Evolutionary conservation across 1,140 invertebrate species (phyloP), one percentile per base, ranked within the genome.

Genomic region (Branchinecta lynchi): DNA sequence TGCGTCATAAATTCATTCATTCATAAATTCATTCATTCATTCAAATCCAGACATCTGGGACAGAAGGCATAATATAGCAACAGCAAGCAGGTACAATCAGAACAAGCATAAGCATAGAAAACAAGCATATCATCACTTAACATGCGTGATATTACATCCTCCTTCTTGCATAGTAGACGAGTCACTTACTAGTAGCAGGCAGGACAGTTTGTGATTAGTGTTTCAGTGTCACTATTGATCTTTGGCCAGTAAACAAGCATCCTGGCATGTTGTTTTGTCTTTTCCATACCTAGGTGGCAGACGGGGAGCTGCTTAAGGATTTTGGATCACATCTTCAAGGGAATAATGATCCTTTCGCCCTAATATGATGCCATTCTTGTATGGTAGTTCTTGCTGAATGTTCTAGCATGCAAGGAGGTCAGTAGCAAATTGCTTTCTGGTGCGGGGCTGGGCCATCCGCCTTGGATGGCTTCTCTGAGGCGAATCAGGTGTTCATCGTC

Each of bases 391-490:
- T 9, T 51, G 46, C 46, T 51, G n/a, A n/a, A 51, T 9, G 46
- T 51, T 51, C 46, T n/a, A 51, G 46, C n/a, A 51, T 51, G n/a
- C 46, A 51, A 51, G 46, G n/a, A 51, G 46, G n/a, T 51, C n/a
- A 9, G 46, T 51, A 51, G 46, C 46, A 51, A 9, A 51, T 51
- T 51, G 46, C n/a, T 51, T 51, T 51, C 46, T 51, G n/a, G 46
- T 51, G n/a, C 46, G n/a, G n/a, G n/a, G n/a, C n/a, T 51, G 46
- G 46, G 46, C 46, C 46, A 51, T 51, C 46, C 46, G n/a, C n/a
- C 46, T 51, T 51, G 9, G 46, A 51, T 51, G 46, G 46, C 46
- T 51, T 51, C 46, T n/a, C n/a, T 51, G 46, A 51, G 46, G n/a
- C 46, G 9, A 9, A 51, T 51, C 46, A 51, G 46, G 9, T 51